Conservation (phyloP, 2,113 vertebrate genomes). For the Callithrix jacchus region DNA sequence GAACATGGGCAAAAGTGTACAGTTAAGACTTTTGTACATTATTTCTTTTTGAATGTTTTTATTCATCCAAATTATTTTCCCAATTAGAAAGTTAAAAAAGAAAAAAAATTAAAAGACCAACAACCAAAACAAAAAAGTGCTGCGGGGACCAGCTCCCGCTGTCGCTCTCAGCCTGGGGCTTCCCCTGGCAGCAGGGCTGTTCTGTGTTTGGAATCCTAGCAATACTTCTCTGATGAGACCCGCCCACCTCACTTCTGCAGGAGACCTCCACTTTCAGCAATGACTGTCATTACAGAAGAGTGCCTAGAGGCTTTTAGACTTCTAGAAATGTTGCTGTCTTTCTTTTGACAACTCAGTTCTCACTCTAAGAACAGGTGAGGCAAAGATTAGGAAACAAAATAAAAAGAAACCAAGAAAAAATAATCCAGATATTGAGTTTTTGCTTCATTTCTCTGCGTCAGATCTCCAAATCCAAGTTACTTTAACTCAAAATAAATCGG, state of each 20-base stretch:
- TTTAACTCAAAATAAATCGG: neutral
- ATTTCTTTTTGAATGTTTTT: neutral
- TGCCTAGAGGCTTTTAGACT: neutral
- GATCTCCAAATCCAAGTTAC: neutral
- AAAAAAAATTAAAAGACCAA: neutral
- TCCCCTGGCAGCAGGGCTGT: neutral
- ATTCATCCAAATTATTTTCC: neutral
- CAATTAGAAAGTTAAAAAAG: neutral
- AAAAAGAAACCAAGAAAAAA: neutral
- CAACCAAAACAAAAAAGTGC: neutral
- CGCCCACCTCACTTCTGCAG: no score
- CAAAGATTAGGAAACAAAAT: neutral
- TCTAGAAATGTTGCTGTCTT: no score
- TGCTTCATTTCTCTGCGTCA: neutral
- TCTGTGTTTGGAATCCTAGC: neutral
- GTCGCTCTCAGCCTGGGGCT: neutral
- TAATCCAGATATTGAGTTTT: neutral
- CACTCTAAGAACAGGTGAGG: neutral
- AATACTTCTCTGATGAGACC: neutral
- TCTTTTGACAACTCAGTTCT: neutral
- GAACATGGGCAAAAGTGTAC: no score
- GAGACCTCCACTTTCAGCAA: neutral
- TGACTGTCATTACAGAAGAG: neutral
- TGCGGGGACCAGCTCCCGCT: rapidly evolving
- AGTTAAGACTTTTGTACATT: neutral